Evolutionary conservation across 2,113 vertebrate species (phyloP), one percentile per base, ranked within the genome.

Genomic region (Hirundichthys speculiger): DNA sequence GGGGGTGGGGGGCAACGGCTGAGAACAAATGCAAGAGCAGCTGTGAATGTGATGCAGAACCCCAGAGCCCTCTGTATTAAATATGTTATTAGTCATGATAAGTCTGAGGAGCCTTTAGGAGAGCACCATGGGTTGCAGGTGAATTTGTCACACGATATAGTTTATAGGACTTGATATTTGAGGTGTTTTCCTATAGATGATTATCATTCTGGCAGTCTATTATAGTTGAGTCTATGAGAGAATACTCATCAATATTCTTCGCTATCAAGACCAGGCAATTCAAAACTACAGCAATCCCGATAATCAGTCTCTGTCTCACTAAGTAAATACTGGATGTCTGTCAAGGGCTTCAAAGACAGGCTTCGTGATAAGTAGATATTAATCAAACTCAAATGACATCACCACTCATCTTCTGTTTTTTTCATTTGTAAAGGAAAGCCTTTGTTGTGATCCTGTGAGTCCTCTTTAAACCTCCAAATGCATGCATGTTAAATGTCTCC

Each of bases 81-180:
- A 70, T 69, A 78, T 71, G 72, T 75, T 84, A 88, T 90, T 79
- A 80, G 64, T 83, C 82, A 68, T 73, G 59, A 79, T 75, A 82
- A 83, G 75, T 75, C 62, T 41, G 64, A 63, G 73, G 52, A 56
- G 78, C 63, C 64, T 75, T 67, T 62, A 73, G 69, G 25, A 60
- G 27, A 54, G 48, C 68, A 62, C 70, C 60, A 57, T 7, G 61
- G 25, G 40, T 40, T 18, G 21, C 59, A 53, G 57, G 47, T 55
- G n/a, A 74, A 76, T 77, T 40, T 68, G 59, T 70, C 66, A 52
- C 52, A 55, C 43, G 18, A 18, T 34, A 15, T 19, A 69, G 13
- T 73, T 72, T 47, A 38, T 12, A 20, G 12, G 60, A 62, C 53
- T 72, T 73, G 51, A 75, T 51, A 16, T 2, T 30, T 42, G 19